These are phyloP conservation scores for Choloepus hoffmanni DNA, from an alignment of 2,113 vertebrate genomes.

Conservation along the genomic window DNA sequence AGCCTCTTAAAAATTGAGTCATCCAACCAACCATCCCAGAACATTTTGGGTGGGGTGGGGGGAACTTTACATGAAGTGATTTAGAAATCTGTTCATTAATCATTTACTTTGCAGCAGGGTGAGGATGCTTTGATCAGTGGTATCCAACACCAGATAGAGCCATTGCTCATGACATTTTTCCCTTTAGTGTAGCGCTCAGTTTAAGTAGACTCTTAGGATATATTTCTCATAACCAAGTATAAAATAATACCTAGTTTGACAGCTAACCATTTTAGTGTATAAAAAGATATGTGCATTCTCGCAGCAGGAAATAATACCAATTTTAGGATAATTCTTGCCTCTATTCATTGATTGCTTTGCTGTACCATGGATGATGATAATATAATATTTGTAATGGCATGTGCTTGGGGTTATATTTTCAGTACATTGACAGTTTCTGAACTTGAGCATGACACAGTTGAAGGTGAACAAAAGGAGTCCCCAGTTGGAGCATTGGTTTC, in stretches of 20 bases:
- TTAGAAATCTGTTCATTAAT: slow-evolving; percentile 21
- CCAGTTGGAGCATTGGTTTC: slow-evolving; percentile 58
- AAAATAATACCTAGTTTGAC: background rate
- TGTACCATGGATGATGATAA: background rate
- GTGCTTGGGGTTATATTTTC: slow-evolving; percentile 72
- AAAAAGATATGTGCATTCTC: slow-evolving; percentile 30
- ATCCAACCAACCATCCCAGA: background rate
- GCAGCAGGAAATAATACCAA: background rate
- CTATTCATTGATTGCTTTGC: background rate
- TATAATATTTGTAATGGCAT: background rate
- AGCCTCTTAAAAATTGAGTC: slow-evolving; percentile 46
- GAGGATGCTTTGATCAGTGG: background rate
- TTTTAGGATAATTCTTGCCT: slow-evolving; percentile 19
- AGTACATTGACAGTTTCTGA: slow-evolving; percentile 83
- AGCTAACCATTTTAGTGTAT: background rate
- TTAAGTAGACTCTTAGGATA: background rate
- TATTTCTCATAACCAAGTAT: background rate
- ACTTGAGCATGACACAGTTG: slow-evolving; percentile 71
- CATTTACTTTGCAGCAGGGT: background rate
- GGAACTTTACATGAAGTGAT: background rate
- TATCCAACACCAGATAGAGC: background rate
- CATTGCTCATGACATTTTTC: background rate
- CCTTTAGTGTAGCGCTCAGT: background rate
- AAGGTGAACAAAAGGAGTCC: slow-evolving; percentile 72
- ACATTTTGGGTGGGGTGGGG: background rate